Conservation (phyloP, 2,797 vertebrate genomes). For the Paramormyrops hopkinsi region DNA sequence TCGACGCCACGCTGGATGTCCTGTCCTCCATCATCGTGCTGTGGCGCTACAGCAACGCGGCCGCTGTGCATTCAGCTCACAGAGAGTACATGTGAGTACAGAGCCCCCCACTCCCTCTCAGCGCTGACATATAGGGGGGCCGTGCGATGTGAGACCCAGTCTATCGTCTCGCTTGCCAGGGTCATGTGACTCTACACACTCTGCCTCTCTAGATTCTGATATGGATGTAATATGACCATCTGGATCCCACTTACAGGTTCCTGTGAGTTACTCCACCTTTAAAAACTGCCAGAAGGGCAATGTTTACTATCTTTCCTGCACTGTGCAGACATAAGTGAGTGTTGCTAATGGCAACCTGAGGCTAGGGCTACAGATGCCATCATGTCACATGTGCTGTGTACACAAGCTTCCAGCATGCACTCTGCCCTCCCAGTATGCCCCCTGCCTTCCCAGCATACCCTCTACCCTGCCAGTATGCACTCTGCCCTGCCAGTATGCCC, state of each 20-base stretch:
- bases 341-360: not conserved
- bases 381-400: not conserved
- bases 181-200: not conserved
- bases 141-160: not conserved
- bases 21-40: slow-evolving; percentile 92
- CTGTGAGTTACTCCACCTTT: not conserved
- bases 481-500: not conserved
- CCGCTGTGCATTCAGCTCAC: slow-evolving; percentile 90
- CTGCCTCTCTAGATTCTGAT: not conserved
- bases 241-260: not conserved
- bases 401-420: not conserved
- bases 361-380: not conserved
- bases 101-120: not conserved
- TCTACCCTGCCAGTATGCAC: not conserved
- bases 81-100: slow-evolving; percentile 91
- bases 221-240: not conserved
- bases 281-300: not conserved
- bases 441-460: not conserved
- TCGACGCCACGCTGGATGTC: slow-evolving; percentile 87
- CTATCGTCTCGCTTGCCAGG: not conserved
- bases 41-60: slow-evolving; percentile 95
- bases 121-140: not conserved
- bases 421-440: not conserved
- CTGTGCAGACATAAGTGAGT: not conserved
- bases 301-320: not conserved